phyloP scores from a whole-genome alignment of 2,888 invertebrate genomes.

The Cyrtodaria siliqua region DNA sequence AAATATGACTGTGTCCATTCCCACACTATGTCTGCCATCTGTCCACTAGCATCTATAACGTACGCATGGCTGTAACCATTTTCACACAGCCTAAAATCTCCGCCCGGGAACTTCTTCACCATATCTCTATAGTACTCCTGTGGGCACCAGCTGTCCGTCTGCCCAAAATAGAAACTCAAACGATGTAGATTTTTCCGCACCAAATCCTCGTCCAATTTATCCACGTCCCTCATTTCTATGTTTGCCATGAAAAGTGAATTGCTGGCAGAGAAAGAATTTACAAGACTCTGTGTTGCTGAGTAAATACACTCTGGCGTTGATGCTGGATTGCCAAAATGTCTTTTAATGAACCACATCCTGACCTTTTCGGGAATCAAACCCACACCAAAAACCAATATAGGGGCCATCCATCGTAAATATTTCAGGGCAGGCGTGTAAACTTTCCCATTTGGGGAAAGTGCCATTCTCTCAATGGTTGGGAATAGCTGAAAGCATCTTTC shows the following conservation, averaged over 20 bases:
- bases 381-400: slow-evolving; percentile 76
- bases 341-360: slow-evolving; percentile 76
- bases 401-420: slow-evolving; percentile 86
- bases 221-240: slow-evolving; percentile 92
- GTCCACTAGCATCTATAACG: slow-evolving; percentile 88
- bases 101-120: slow-evolving; percentile 88
- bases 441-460: slow-evolving; percentile 91
- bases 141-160: slow-evolving; percentile 94
- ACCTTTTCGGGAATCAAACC: slow-evolving; percentile 75
- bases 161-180: slow-evolving; percentile 93
- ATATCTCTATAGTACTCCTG: slow-evolving; percentile 90
- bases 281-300: slow-evolving; percentile 80
- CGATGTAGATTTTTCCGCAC: slow-evolving; percentile 89
- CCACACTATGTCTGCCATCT: slow-evolving; percentile 83
- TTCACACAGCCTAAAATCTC: slow-evolving; percentile 89
- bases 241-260: slow-evolving; percentile 80
- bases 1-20: slow-evolving; percentile 69
- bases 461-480: slow-evolving; percentile 95
- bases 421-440: slow-evolving; percentile 88
- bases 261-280: slow-evolving; percentile 80
- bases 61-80: slow-evolving; percentile 92
- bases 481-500: slow-evolving; percentile 90
- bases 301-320: slow-evolving; percentile 79
- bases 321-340: slow-evolving; percentile 74
- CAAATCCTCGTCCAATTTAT: slow-evolving; percentile 89